Percentiles rank a stretch among this genome's conserved stretches.
These are phyloP conservation scores for Epistrophe eligans DNA, from an alignment of 2,888 invertebrate species.

Conservation along the genomic window DNA sequence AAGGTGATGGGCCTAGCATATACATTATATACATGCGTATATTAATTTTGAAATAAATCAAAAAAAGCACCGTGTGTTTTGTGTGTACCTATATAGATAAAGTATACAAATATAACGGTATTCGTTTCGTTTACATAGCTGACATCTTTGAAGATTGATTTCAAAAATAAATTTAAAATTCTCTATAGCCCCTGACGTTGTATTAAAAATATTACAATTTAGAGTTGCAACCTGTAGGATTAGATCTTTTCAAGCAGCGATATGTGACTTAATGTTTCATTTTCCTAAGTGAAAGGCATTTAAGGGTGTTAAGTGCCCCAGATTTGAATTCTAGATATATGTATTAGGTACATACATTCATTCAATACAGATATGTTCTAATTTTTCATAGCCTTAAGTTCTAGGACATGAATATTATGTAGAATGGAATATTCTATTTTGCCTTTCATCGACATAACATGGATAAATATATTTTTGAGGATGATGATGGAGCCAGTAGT, in stretches of 20 bases:
- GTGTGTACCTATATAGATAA: slow-evolving; percentile 3
- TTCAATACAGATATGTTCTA: not conserved
- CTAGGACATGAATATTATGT: slow-evolving; percentile 35
- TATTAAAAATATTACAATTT: slow-evolving; percentile 5
- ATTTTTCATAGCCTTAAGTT: slow-evolving; percentile 21
- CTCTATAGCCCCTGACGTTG: not conserved
- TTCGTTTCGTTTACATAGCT: slow-evolving; percentile 25
- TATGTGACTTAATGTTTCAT: slow-evolving; percentile 29
- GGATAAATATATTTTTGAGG: not conserved
- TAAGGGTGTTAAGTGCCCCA: slow-evolving; percentile 32
- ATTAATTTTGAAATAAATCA: slow-evolving; percentile 20
- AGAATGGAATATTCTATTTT: slow-evolving; percentile 22
- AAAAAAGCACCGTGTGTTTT: slow-evolving; percentile 14
- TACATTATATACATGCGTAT: slow-evolving; percentile 26
- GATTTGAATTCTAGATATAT: slow-evolving; percentile 9
- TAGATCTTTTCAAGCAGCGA: not conserved
- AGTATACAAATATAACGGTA: not conserved
- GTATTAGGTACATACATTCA: not conserved
- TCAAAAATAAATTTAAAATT: slow-evolving; percentile 44
- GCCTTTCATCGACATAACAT: slow-evolving; percentile 21
- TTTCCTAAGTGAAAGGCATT: slow-evolving; percentile 15
- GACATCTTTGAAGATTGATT: slow-evolving; percentile 57
- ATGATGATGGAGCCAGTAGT: not conserved
- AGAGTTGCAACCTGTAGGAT: slow-evolving; percentile 30
- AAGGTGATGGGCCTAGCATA: no score